These are phyloP conservation scores for Noctua janthina DNA, from an alignment of 2,888 invertebrate species.

Conservation along the genomic window DNA sequence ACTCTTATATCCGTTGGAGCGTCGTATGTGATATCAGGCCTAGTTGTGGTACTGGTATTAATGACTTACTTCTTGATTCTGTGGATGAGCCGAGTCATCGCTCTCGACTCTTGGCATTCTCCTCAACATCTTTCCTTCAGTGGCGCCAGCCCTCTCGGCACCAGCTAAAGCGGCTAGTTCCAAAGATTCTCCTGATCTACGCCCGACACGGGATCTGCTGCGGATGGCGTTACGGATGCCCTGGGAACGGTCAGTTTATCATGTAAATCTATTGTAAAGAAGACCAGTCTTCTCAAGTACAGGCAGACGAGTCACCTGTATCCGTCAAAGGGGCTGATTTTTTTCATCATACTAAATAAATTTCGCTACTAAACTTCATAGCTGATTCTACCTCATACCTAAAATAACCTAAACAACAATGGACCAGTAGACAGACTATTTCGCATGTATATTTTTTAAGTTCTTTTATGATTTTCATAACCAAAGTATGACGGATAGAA, in stretches of 20 bases:
- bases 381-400: neutral
- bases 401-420: neutral
- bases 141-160: conserved; percentile 79
- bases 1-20: neutral
- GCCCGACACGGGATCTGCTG: conserved; percentile 89
- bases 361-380: neutral
- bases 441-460: neutral
- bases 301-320: neutral
- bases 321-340: neutral
- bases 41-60: neutral
- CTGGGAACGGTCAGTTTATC: conserved; percentile 71
- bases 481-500: too few relatives aligned
- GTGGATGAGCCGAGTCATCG: conserved; percentile 91
- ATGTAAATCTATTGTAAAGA: neutral
- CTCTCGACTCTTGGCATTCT: conserved; percentile 94
- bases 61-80: conserved; percentile 73
- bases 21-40: neutral
- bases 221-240: conserved; percentile 91
- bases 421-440: too few relatives aligned
- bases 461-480: neutral
- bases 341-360: neutral
- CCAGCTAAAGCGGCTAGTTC: conserved; percentile 89
- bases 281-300: neutral
- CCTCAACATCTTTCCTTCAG: conserved; percentile 90
- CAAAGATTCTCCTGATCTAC: conserved; percentile 91